A percentile compares a stretch with the other conserved stretches of the same genome.
phyloP scores from a whole-genome alignment of 1,140 invertebrate genomes.

The Adelges cooleyi region DNA sequence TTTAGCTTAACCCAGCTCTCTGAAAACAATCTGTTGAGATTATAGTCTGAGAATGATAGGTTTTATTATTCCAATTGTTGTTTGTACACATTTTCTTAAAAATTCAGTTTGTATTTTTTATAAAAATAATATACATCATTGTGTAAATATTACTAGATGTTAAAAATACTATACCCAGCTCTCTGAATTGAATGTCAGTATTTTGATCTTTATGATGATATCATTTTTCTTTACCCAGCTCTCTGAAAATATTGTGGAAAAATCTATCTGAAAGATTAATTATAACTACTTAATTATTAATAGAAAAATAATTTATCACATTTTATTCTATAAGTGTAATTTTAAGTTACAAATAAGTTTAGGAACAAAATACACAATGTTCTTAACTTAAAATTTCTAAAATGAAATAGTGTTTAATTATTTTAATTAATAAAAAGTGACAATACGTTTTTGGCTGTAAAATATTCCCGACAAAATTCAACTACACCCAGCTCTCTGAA shows the following conservation, averaged over 20 bases:
- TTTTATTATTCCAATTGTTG: too few species aligned
- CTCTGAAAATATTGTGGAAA: background rate
- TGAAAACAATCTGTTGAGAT: background rate
- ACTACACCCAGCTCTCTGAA: slow-evolving; percentile 21
- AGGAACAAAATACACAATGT: too few species aligned
- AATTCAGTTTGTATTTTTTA: too few species aligned
- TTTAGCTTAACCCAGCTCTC: background rate
- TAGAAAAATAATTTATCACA: too few species aligned
- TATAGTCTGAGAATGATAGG: background rate
- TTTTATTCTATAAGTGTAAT: background rate
- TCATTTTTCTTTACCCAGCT: background rate
- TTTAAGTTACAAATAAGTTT: background rate
- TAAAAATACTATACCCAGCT: slow-evolving; percentile 16
- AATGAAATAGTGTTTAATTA: too few species aligned
- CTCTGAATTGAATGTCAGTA: slow-evolving; percentile 11
- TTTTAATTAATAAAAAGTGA: too few species aligned
- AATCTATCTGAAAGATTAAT: background rate
- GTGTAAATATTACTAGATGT: background rate
- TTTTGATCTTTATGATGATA: background rate
- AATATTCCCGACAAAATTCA: too few species aligned
- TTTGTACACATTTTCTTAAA: too few species aligned
- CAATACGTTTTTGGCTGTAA: too few species aligned
- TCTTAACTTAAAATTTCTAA: too few species aligned
- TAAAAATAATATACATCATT: too few species aligned
- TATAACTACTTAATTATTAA: background rate